A percentile compares a stretch with the other conserved stretches of the same genome.
phyloP scores from a whole-genome alignment of 2,888 invertebrate genomes.

The Anthrax anthrax region DNA sequence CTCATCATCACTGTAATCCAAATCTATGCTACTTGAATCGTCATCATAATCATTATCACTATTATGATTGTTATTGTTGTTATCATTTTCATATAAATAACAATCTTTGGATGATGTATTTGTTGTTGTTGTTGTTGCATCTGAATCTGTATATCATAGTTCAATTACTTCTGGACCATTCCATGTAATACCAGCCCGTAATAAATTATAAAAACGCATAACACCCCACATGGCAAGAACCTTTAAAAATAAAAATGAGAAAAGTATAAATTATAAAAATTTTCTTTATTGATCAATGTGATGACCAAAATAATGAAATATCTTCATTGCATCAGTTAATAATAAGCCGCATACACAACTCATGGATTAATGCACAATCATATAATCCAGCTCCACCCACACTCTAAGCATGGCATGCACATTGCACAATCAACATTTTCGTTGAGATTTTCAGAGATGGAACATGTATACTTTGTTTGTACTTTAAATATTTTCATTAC shows the following conservation, averaged over 20 bases:
- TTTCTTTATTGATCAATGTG: no score
- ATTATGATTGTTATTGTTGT: constrained; percentile 7
- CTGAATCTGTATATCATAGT: constrained; percentile 35
- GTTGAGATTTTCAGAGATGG: no score
- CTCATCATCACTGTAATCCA: constrained; percentile 1
- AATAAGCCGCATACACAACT: no score
- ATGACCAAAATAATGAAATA: no score
- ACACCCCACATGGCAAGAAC: constrained; percentile 57
- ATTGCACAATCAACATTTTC: no score
- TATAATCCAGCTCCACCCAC: no score
- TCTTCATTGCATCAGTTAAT: no score
- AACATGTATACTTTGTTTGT: no score
- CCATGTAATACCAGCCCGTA: constrained; percentile 60
- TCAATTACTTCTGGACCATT: constrained; percentile 54
- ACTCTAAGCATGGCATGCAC: no score
- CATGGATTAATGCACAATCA: no score
- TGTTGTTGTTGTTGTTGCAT: background rate
- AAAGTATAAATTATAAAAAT: no score
- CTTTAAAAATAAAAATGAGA: constrained; percentile 36
- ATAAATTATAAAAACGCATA: constrained; percentile 53
- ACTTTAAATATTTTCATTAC: no score
- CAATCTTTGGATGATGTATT: constrained; percentile 8
- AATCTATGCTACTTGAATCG: constrained; percentile 14
- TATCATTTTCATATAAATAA: constrained; percentile 6
- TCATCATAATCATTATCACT: constrained; percentile 19